phyloP scores from a whole-genome alignment of 2,113 vertebrate genomes.

The Xiphias gladius region DNA sequence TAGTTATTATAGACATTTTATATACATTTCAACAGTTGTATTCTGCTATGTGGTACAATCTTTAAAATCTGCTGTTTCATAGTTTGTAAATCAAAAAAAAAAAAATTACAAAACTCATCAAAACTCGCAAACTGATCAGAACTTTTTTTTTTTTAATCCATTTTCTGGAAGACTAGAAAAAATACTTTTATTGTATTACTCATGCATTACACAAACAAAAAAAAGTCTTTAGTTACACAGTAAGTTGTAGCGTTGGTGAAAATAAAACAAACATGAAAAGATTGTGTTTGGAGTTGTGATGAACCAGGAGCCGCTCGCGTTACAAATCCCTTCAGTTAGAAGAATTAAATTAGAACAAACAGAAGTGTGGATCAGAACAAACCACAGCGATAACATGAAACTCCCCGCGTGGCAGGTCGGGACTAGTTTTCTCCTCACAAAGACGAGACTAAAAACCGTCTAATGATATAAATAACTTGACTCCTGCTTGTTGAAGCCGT shows the following conservation, averaged over 20 bases:
- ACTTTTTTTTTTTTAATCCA: conserved; percentile 80
- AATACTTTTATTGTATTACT: conserved; percentile 97
- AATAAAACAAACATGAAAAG: conserved; percentile 85
- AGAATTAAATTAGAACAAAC: conserved; percentile 61
- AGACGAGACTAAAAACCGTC: conserved; percentile 80
- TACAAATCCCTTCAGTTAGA: conserved; percentile 73
- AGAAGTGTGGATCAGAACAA: conserved; percentile 57
- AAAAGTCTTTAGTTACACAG: conserved; percentile 88
- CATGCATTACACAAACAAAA: conserved; percentile 98
- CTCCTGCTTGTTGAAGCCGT: conserved; percentile 83
- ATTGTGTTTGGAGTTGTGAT: conserved; percentile 72
- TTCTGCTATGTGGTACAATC: conserved; percentile 97
- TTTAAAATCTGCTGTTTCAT: conserved; percentile 97
- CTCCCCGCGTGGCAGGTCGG: conserved; percentile 71
- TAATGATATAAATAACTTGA: conserved; percentile 91
- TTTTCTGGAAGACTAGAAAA: conserved; percentile 99
- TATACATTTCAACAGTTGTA: conserved; percentile 97
- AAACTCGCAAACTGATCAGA: conserved; percentile 95
- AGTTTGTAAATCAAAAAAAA: conserved; percentile 92
- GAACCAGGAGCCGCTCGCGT: conserved; percentile 78
- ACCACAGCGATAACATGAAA: conserved; percentile 75
- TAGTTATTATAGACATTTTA: conserved; percentile 99
- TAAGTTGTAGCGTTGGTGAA: conserved; percentile 87
- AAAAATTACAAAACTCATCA: conserved; percentile 96
- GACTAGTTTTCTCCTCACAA: conserved; percentile 48